These are phyloP conservation scores for Thereva unica DNA, from an alignment of 2,888 invertebrate species.

Conservation along the genomic window DNA sequence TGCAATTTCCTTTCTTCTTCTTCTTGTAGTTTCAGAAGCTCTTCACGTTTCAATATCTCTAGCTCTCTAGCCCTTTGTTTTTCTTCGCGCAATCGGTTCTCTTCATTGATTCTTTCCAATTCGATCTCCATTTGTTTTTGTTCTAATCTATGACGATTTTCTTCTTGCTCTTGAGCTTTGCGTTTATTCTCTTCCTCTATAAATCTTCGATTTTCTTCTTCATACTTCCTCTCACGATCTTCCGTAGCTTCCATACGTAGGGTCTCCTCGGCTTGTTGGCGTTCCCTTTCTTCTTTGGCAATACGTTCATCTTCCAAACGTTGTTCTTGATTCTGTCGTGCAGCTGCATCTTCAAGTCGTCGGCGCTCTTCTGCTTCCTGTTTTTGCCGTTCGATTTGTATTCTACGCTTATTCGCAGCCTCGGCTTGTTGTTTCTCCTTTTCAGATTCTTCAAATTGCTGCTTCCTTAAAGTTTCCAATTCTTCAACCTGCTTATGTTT, in stretches of 20 bases:
- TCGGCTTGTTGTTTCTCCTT: constrained; percentile 46
- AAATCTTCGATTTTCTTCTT: constrained; percentile 36
- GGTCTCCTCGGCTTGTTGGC: not conserved
- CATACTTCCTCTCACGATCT: constrained; percentile 41
- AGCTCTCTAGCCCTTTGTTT: constrained; percentile 50
- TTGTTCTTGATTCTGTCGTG: not conserved
- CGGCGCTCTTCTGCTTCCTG: not conserved
- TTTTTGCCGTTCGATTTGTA: constrained; percentile 16
- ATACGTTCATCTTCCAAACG: constrained; percentile 18
- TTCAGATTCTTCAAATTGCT: constrained; percentile 21
- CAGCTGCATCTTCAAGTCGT: not conserved
- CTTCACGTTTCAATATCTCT: constrained; percentile 50
- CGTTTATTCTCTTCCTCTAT: constrained; percentile 45
- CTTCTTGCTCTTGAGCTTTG: constrained; percentile 45
- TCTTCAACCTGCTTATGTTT: constrained; percentile 16
- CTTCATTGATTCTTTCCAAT: constrained; percentile 49
- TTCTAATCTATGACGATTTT: constrained; percentile 48
- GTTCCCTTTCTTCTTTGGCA: constrained; percentile 28
- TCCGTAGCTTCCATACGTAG: constrained; percentile 18
- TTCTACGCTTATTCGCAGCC: constrained; percentile 1
- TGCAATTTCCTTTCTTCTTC: constrained; percentile 51
- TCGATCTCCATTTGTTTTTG: constrained; percentile 50
- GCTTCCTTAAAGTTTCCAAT: constrained; percentile 11
- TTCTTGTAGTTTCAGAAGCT: constrained; percentile 47
- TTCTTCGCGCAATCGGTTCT: constrained; percentile 49